phyloP scores from a whole-genome alignment of 2,888 invertebrate species.

The Phania funesta region DNA sequence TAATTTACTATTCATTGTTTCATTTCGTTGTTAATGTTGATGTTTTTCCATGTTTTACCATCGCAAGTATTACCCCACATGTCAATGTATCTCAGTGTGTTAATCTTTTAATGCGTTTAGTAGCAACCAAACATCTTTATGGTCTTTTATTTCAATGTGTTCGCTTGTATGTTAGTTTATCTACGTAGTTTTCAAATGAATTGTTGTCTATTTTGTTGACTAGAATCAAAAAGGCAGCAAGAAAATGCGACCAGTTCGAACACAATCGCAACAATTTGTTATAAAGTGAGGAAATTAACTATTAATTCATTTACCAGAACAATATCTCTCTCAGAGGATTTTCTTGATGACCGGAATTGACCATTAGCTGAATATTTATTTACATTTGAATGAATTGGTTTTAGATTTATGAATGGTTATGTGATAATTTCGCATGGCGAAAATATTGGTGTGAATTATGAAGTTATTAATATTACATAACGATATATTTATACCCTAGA shows the following conservation, averaged over 20 bases:
- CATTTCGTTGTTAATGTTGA: slow-evolving; percentile 35
- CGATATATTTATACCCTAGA: too few species aligned
- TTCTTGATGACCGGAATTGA: slow-evolving; percentile 55
- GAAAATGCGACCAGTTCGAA: background rate
- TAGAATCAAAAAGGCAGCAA: background rate
- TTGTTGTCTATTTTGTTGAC: slow-evolving; percentile 45
- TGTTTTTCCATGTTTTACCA: slow-evolving; percentile 15
- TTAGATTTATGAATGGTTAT: background rate
- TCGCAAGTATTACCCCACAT: slow-evolving; percentile 56
- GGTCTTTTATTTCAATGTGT: background rate
- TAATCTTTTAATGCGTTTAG: slow-evolving; percentile 80
- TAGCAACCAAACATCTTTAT: slow-evolving; percentile 53
- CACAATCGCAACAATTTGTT: slow-evolving; percentile 52
- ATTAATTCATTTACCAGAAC: slow-evolving; percentile 64
- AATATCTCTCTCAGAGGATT: slow-evolving; percentile 31
- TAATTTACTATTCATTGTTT: slow-evolving; percentile 55
- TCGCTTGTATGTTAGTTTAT: slow-evolving; percentile 13
- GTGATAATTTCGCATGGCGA: background rate
- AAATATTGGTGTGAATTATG: background rate
- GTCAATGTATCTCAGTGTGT: slow-evolving; percentile 74
- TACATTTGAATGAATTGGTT: slow-evolving; percentile 25
- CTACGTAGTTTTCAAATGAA: slow-evolving; percentile 50
- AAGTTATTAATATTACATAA: background rate
- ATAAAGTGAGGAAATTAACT: slow-evolving; percentile 58
- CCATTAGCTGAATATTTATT: slow-evolving; percentile 61